Evolutionary conservation across 2,888 invertebrate species (phyloP), one percentile per base, ranked within the genome.

Genomic region (Clunio marinus): DNA sequence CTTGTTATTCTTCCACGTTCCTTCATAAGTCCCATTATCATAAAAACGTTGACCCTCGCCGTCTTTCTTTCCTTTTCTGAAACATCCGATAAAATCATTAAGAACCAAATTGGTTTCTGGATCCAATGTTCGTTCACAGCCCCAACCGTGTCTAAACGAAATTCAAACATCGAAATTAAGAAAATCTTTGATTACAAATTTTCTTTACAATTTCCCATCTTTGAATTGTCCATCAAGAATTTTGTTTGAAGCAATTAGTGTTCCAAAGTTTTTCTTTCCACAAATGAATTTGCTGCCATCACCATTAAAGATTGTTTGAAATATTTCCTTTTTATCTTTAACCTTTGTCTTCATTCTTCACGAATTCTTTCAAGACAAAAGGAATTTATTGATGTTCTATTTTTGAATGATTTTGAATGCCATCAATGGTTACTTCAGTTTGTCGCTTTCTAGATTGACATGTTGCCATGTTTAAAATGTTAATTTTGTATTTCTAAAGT

Each of bases 41-140:
- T 75, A 77, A 69, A 75, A 76, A 57, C 77, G 74, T 63, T 78
- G 77, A n/a, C 79, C 79, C 70, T 75, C 76, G 5, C 77, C 79
- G 57, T 73, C 74, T 69, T 77, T 77, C 71, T 73, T 73, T 46
- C 75, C 76, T 22, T 75, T 70, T 1, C 13, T 13, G 22, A 57
- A 57, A 25, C 25, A 25, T 20, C 57, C 57, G 57, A 57, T n/a
- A n/a, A 27, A 57, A 57, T 27, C 15, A 15, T 57, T 57, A 17
- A 27, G 20, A 2, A 57, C 1, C 25, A 27, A 25, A 27, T 57
- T 57, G 27, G 2, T 57, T 2, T 15, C 4, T 7, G 57, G 20
- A 57, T 57, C 5, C 25, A 57, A 20, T 57, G 57, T 27, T 57
- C 57, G 25, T 20, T 17, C 17, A 51, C 17, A 17, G 2, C 51